Evolutionary conservation across 2,888 invertebrate species (phyloP).

Genomic region (Unio delphinus): DNA sequence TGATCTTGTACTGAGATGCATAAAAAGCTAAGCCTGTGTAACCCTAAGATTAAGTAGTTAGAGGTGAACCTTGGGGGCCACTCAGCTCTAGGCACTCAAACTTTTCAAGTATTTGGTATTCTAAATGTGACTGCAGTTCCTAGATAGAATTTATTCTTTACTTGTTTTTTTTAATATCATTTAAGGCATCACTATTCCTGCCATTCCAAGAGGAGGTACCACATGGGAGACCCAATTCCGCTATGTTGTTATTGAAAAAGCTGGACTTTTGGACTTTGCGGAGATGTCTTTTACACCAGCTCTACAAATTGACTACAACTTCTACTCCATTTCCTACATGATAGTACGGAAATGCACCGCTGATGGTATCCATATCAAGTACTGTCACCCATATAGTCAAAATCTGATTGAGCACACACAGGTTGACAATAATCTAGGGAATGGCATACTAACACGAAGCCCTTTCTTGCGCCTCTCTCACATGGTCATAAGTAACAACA

Average conservation of each 20-base stretch:
- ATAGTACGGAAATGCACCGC: constrained; percentile 88
- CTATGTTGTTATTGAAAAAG: constrained; percentile 70
- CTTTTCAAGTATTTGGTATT: too few relatives aligned
- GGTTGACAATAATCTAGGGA: constrained; percentile 72
- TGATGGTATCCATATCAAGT: constrained; percentile 93
- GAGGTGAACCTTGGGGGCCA: too few relatives aligned
- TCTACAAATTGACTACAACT: constrained; percentile 77
- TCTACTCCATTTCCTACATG: constrained; percentile 71
- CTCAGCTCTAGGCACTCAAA: too few relatives aligned
- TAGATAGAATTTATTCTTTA: not conserved
- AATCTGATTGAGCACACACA: constrained; percentile 83
- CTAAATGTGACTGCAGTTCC: not conserved
- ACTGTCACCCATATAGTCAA: constrained; percentile 88
- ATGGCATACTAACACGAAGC: constrained; percentile 91
- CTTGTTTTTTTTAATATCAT: not conserved
- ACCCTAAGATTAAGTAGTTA: too few relatives aligned
- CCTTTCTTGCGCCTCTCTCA: constrained; percentile 76
- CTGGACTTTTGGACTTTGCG: constrained; percentile 93
- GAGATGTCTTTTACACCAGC: constrained; percentile 77
- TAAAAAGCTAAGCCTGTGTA: too few relatives aligned
- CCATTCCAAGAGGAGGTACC: constrained; percentile 43
- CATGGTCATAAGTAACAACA: constrained; percentile 86
- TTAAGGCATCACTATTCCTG: constrained; percentile 60
- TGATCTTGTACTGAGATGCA: too few relatives aligned
- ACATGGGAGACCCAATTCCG: constrained; percentile 48